These are phyloP conservation scores for Oriolus oriolus DNA, from an alignment of 2,113 vertebrate species.

Conservation along the genomic window DNA sequence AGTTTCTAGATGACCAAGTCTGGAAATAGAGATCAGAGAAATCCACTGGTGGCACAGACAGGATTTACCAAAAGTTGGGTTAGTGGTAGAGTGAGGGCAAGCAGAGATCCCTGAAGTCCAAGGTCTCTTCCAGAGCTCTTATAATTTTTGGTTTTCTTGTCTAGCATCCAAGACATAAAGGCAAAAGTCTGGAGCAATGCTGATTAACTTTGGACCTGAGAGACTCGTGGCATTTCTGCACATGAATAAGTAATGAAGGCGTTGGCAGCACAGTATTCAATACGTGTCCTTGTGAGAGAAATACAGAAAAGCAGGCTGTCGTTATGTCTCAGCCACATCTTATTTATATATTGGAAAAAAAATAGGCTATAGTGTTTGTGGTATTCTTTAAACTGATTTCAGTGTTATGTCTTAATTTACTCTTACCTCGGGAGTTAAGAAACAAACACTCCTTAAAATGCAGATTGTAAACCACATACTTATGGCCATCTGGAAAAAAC, in stretches of 20 bases:
- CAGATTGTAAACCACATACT: conserved; percentile 53
- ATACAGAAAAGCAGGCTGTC: neutral
- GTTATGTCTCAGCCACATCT: neutral
- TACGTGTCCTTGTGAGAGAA: neutral
- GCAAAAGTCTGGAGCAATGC: neutral
- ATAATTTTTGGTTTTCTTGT: neutral
- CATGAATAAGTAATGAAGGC: neutral
- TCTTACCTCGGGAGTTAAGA: conserved; percentile 35
- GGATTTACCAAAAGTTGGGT: neutral
- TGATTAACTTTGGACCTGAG: neutral
- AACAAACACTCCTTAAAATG: conserved; percentile 42
- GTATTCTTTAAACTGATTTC: neutral
- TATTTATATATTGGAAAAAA: neutral
- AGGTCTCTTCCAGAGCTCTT: neutral
- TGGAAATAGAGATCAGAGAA: neutral
- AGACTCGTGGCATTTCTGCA: neutral
- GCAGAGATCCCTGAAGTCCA: neutral
- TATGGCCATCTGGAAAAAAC: conserved; percentile 69
- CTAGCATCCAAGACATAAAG: neutral
- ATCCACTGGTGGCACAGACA: neutral
- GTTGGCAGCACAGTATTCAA: neutral
- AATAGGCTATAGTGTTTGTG: neutral
- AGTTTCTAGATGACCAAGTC: neutral
- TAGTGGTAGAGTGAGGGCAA: neutral
- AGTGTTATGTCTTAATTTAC: conserved; percentile 47